Conservation (phyloP, 1,140 invertebrate genomes). For the Dreissena rostriformis region DNA sequence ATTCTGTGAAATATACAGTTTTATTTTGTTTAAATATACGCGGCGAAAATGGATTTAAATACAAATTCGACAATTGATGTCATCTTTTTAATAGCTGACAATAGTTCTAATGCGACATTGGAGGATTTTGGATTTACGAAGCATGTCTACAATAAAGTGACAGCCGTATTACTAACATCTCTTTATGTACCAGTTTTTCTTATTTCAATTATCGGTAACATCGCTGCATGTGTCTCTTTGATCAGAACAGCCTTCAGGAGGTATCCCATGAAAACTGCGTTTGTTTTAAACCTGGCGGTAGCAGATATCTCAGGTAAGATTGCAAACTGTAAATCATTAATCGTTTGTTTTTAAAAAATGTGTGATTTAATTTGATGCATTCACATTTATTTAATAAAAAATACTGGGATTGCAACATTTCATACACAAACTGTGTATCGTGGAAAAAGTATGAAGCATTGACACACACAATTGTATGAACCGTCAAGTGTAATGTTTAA, state of each 20-base stretch:
- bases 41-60: no score
- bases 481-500: no score
- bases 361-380: background rate
- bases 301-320: slow-evolving; percentile 44
- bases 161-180: background rate
- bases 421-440: no score
- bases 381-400: no score
- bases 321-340: background rate
- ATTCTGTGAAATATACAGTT: no score
- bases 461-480: no score
- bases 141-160: background rate
- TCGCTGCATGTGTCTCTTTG: background rate
- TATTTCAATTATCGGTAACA: slow-evolving; percentile 17
- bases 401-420: no score
- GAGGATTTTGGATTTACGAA: background rate
- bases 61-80: no score
- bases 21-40: no score
- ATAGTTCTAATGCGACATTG: background rate
- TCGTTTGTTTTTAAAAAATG: no score
- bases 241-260: background rate
- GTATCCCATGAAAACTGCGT: slow-evolving; percentile 11
- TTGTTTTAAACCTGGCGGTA: slow-evolving; percentile 29
- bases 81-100: no score
- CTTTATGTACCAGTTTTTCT: slow-evolving; percentile 41
- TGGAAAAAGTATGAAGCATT: no score